Percentiles rank a stretch among this genome's conserved stretches.
These are phyloP conservation scores for Microplitis demolitor DNA, from an alignment of 1,140 invertebrate species.

Conservation along the genomic window DNA sequence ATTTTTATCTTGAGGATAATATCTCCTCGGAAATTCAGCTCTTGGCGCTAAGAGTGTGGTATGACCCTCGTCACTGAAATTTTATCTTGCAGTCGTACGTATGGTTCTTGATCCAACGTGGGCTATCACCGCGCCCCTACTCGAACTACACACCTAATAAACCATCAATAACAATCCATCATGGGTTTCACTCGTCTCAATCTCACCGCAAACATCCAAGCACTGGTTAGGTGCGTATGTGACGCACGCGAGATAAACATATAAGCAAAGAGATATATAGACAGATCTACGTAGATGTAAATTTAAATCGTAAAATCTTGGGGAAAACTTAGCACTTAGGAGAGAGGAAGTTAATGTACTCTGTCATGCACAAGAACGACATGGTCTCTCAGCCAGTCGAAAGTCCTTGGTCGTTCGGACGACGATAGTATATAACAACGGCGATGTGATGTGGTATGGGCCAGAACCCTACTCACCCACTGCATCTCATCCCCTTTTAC, in stretches of 20 bases:
- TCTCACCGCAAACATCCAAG: not conserved
- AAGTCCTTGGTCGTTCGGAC: constrained; percentile 31
- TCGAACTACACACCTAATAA: not conserved
- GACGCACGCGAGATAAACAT: no score
- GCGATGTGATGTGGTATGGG: not conserved
- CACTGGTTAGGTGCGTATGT: no score
- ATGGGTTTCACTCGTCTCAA: constrained; percentile 20
- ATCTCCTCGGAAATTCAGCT: not conserved
- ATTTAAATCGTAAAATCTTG: constrained; percentile 55
- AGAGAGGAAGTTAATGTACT: constrained; percentile 56
- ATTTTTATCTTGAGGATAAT: not conserved
- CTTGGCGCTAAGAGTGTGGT: not conserved
- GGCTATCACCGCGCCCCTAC: not conserved
- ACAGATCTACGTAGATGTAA: constrained; percentile 41
- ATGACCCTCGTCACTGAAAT: constrained; percentile 26
- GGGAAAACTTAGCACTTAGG: constrained; percentile 59
- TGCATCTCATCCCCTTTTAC: constrained; percentile 21
- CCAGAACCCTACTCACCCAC: constrained; percentile 5
- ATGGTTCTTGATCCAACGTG: constrained; percentile 13
- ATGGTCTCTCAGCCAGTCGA: not conserved
- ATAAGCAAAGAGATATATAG: not conserved
- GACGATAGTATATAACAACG: constrained; percentile 15
- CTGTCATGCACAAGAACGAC: constrained; percentile 24
- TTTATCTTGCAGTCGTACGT: not conserved
- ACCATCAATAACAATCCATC: constrained; percentile 42